phyloP scores from a whole-genome alignment of 2,113 vertebrate species.

The Butorides virescens region DNA sequence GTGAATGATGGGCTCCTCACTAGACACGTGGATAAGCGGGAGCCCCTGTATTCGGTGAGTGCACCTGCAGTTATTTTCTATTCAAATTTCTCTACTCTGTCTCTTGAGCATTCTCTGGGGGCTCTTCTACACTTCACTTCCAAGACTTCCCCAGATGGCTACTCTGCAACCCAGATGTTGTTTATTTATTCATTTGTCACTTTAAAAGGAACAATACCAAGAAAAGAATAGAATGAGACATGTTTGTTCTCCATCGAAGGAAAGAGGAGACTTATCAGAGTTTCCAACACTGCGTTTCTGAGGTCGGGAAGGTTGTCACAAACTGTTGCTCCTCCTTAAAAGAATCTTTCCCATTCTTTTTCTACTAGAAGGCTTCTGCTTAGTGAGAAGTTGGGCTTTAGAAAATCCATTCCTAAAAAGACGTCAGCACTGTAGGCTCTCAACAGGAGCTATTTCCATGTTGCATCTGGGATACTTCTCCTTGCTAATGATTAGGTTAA shows the following conservation, averaged over 20 bases:
- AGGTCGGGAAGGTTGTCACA: neutral
- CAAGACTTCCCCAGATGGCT: conserved; percentile 41
- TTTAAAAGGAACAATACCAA: neutral
- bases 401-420: neutral
- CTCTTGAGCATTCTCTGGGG: neutral
- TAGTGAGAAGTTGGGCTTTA: neutral
- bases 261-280: neutral
- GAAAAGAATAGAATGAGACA: neutral
- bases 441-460: neutral
- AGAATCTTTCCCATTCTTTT: neutral
- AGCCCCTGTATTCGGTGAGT: neutral
- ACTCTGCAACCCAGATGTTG: conserved; percentile 49
- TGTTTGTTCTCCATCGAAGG: neutral
- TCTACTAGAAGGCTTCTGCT: neutral
- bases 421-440: neutral
- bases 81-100: neutral
- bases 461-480: neutral
- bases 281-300: neutral
- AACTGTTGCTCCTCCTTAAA: neutral
- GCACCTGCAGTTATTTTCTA: neutral
- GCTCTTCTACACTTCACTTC: neutral
- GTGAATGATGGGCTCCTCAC: neutral
- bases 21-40: rapidly evolving
- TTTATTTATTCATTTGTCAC: conserved; percentile 36
- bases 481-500: neutral